A percentile compares a stretch with the other conserved stretches of the same genome.
phyloP scores from a whole-genome alignment of 2,113 vertebrate genomes.

The Cyrtonyx montezumae region DNA sequence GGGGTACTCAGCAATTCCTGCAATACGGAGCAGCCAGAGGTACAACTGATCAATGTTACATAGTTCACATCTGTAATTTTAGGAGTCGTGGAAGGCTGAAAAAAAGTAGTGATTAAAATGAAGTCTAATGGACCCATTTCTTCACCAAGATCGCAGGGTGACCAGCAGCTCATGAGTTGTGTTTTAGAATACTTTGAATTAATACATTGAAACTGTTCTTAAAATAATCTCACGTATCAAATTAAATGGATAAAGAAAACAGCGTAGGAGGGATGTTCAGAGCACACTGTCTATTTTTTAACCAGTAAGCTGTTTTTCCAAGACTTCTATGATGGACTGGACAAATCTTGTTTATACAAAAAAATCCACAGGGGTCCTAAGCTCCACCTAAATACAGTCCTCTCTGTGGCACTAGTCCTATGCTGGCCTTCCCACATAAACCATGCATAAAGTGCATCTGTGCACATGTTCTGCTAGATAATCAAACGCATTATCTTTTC shows the following conservation, averaged over 20 bases:
- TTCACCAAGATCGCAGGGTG: not conserved
- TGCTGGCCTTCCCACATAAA: not conserved
- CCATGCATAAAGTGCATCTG: not conserved
- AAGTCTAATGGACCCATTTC: not conserved
- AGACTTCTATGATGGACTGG: not conserved
- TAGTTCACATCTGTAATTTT: not conserved
- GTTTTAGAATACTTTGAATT: no score
- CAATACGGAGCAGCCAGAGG: not conserved
- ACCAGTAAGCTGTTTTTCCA: not conserved
- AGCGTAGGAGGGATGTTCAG: not conserved
- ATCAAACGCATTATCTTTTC: not conserved
- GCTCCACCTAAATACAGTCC: not conserved
- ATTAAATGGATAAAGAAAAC: not conserved
- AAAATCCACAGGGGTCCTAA: not conserved
- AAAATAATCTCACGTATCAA: not conserved
- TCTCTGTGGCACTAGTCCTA: not conserved
- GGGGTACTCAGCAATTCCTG: not conserved
- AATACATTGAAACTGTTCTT: not conserved
- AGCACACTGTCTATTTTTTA: not conserved
- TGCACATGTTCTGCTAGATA: not conserved
- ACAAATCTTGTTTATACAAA: not conserved
- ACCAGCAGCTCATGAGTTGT: not conserved
- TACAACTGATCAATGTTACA: not conserved
- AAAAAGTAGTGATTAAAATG: not conserved
- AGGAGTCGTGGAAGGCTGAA: not conserved